A percentile compares a stretch with the other conserved stretches of the same genome.
phyloP scores from a whole-genome alignment of 2,888 invertebrate genomes.

The Caenorhabditis doughertyi region DNA sequence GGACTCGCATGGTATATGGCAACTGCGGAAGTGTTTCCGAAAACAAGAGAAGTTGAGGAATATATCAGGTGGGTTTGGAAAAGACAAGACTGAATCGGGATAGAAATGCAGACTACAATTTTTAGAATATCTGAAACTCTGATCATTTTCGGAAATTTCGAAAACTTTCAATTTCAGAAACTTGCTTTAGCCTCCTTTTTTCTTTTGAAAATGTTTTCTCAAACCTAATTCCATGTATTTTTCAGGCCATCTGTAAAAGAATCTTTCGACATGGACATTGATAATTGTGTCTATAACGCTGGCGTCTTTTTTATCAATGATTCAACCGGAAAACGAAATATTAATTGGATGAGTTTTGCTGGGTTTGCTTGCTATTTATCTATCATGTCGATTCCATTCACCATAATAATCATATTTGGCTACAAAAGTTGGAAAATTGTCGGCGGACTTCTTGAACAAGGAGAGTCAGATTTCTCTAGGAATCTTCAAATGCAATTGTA shows the following conservation, averaged over 20 bases:
- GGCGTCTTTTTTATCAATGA: conserved; percentile 1
- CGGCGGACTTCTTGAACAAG: background rate
- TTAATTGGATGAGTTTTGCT: conserved; percentile 6
- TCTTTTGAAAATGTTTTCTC: background rate
- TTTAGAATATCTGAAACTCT: too few species aligned
- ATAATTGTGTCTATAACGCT: conserved; percentile 14
- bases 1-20: conserved; percentile 13
- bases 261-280: conserved; percentile 29
- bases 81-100: background rate
- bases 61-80: conserved; percentile 6
- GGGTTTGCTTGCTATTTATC: conserved; percentile 11
- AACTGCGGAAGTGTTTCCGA: conserved; percentile 3
- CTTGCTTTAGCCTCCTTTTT: background rate
- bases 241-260: background rate
- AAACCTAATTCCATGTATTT: too few species aligned
- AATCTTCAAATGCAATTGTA: conserved; percentile 32
- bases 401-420: background rate
- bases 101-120: too few species aligned
- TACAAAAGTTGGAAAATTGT: conserved; percentile 15
- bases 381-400: conserved; percentile 10
- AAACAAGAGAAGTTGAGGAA: background rate
- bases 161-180: background rate
- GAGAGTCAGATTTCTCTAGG: conserved; percentile 10
- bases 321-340: background rate
- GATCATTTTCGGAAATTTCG: too few species aligned